Evolutionary conservation across 1,140 invertebrate species (phyloP), one percentile per base, ranked within the genome.

Genomic region (Drosophila seguyi): DNA sequence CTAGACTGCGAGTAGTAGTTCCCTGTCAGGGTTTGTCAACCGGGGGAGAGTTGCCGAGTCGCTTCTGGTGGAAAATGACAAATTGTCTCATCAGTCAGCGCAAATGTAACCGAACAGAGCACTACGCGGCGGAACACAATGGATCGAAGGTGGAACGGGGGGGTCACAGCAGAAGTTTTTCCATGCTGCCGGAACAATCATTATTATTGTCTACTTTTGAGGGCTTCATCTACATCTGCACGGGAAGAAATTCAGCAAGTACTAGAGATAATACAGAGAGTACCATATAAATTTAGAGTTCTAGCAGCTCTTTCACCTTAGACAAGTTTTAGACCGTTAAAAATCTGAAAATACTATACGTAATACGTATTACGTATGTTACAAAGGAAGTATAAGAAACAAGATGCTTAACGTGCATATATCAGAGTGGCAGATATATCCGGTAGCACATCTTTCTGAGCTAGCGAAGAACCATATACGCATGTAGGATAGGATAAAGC

Each of bases 41-140:
- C 45, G 25, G 44, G 22, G 44, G 16, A 25, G 45, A 25, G 45
- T 25, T n/a, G 22, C 45, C 45, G 22, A 61, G 84, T 84, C 85
- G 81, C 85, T 66, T 85, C 85, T 90, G 86, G 81, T 60, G 84
- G 38, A 38, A 75, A 85, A 90, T 90, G 85, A 90, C 85, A 90
- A 90, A 90, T 90, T 90, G 85, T 90, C 75, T 85, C 78, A 90
- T 90, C 67, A 74, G 81, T 90, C 85, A 81, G 69, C 38, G 59
- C 45, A 66, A 74, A 75, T 74, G 60, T 60, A 79, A 59, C 50
- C 72, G 27, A 73, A 44, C 48, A 50, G 71, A 50, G 18, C 60
- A 20, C 10, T 38, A 50, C 36, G 59, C 44, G 53, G 29, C 42
- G 29, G n/a, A 72, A 34, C 44, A 72, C 69, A 73, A 59, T 72